Base-by-base conservation (phyloP, 2,888 invertebrate genomes). In the Ichneumoninae sp. region DNA sequence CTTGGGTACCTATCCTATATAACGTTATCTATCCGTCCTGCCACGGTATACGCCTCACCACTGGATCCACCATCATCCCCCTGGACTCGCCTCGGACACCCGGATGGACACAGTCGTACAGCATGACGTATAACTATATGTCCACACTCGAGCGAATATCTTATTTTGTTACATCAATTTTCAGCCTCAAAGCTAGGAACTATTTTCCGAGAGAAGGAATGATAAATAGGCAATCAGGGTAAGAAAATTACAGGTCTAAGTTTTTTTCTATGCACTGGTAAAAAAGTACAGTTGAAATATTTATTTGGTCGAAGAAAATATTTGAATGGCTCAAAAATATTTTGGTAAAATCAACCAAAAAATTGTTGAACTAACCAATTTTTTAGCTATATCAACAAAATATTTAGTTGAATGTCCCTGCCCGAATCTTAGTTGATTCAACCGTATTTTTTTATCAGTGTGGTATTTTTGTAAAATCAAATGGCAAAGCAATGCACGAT, bases 1-100 rank as follows among this genome's bases (percentile, higher is more conserved):
- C 91, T 82, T 88, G 91, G 91, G 91, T 87, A 87, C 87, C 87
- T 82, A 79, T 75, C 71, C 30, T 66, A 75, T 72, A 80, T 79
- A 71, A 33, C 74, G 62, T 81, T 50, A 79, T 70, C 83, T 75
- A 79, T 83, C 54, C 69, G 75, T 66, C 79, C 70, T 50, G 62
- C 47, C 70, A 79, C 65, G 75, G 79, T 79, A 65, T 60, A 78
- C 68, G 68, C 68, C 30, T 40, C 40, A 52, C 47, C 62, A 83
- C 83, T 79, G 70, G 76, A 80, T 80, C 74, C 75, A 76, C 65
- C 75, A 36, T 65, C 80, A 80, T 80, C 66, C 80, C 70, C 71
- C 71, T 66, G 50, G 50, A 83, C 80, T 76, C 80, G 68, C 57
- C 80, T 71, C 54, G 83, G 83, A 76, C 80, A 76, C 52, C 71